Conservation (phyloP, 2,888 invertebrate genomes). For the Palloptera scutellata region DNA sequence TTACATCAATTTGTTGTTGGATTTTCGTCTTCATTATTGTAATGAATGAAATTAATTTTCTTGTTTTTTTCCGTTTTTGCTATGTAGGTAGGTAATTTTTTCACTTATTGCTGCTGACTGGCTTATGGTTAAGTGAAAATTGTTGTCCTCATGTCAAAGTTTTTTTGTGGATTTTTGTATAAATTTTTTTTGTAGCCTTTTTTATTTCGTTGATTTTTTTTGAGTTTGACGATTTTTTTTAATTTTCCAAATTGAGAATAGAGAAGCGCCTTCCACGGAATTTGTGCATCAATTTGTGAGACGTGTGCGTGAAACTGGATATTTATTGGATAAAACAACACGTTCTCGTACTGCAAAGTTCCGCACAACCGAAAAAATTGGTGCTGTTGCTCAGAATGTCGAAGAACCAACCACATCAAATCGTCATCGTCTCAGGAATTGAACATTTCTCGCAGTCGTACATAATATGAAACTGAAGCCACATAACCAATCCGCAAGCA, state of each 20-base stretch:
- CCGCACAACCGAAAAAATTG: no score
- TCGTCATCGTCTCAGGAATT: no score
- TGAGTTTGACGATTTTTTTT: not conserved
- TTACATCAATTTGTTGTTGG: not conserved
- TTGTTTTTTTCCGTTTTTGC: slow-evolving; percentile 44
- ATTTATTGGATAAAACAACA: no score
- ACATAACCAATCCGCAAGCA: no score
- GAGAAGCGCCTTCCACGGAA: no score
- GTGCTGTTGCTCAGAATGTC: no score
- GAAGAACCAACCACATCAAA: no score
- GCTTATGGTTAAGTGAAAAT: slow-evolving; percentile 54
- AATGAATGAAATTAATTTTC: slow-evolving; percentile 52
- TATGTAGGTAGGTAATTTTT: slow-evolving; percentile 10
- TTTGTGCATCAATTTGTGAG: no score
- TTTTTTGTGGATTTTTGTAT: slow-evolving; percentile 23
- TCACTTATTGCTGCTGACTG: slow-evolving; percentile 12
- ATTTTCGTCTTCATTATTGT: not conserved
- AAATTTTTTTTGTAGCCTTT: slow-evolving; percentile 15
- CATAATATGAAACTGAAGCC: no score
- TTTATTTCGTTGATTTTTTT: slow-evolving; percentile 6
- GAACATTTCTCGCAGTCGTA: no score
- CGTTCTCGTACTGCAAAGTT: no score
- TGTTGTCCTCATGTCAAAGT: slow-evolving; percentile 49
- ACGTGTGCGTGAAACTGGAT: no score
- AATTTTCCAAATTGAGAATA: not conserved